phyloP scores from a whole-genome alignment of 2,888 invertebrate genomes.

The Dyspetes luteomarginatus region DNA sequence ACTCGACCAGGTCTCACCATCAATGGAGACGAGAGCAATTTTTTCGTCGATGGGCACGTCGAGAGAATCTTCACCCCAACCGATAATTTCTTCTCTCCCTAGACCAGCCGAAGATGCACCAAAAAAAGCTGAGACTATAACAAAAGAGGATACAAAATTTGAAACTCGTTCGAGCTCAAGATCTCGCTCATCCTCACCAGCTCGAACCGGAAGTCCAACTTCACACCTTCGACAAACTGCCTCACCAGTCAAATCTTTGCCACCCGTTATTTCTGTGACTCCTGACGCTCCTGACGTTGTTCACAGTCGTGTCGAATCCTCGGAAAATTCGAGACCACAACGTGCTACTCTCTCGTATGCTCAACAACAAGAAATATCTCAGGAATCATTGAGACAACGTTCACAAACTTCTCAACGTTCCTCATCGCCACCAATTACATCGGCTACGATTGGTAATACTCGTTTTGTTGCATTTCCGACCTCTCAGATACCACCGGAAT shows the following conservation, averaged over 20 bases:
- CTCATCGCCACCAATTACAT: slow-evolving; percentile 67
- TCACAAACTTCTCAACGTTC: slow-evolving; percentile 68
- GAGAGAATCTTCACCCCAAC: slow-evolving; percentile 65
- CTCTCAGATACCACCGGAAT: slow-evolving; percentile 77
- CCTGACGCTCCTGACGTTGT: slow-evolving; percentile 73
- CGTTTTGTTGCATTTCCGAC: slow-evolving; percentile 77
- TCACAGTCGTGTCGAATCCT: slow-evolving; percentile 40
- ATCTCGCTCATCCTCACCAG: slow-evolving; percentile 71
- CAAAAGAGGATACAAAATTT: slow-evolving; percentile 30
- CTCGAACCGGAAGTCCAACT: slow-evolving; percentile 55
- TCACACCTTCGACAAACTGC: slow-evolving; percentile 76
- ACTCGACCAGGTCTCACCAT: slow-evolving; percentile 59
- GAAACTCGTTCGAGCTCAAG: slow-evolving; percentile 70
- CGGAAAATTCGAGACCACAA: slow-evolving; percentile 72
- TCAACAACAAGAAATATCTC: slow-evolving; percentile 78
- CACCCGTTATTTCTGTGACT: slow-evolving; percentile 80
- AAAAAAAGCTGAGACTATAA: slow-evolving; percentile 78
- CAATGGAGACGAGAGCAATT: slow-evolving; percentile 66
- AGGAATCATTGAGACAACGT: slow-evolving; percentile 64
- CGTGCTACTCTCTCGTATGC: slow-evolving; percentile 78
- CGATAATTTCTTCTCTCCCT: slow-evolving; percentile 14
- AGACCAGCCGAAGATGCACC: slow-evolving; percentile 72
- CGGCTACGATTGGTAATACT: slow-evolving; percentile 57
- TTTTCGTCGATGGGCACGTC: slow-evolving; percentile 83
- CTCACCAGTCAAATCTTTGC: slow-evolving; percentile 79